Evolutionary conservation across 2,888 invertebrate genomes (phyloP).

Genomic region (Yponomeuta plumbellus): DNA sequence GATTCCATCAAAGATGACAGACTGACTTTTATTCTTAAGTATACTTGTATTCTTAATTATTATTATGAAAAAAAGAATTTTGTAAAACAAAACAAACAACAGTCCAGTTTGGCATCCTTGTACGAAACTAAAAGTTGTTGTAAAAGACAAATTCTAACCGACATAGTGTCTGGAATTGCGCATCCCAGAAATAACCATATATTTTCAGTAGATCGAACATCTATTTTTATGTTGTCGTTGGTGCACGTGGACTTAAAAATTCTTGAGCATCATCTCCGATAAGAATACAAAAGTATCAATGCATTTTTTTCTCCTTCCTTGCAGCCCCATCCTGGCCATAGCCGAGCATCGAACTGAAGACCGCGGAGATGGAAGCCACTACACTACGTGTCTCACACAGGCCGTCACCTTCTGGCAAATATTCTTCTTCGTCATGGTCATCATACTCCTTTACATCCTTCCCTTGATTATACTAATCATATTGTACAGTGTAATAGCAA

Average conservation of each 20-base stretch:
- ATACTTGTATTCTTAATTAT: no score
- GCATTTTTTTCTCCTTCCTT: constrained; percentile 46
- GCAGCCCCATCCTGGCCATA: constrained; percentile 86
- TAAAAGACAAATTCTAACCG: no score
- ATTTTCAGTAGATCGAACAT: no score
- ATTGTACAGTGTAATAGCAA: constrained; percentile 89
- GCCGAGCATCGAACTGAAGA: constrained; percentile 83
- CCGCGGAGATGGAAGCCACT: constrained; percentile 82
- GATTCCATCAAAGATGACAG: no score
- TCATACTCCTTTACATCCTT: constrained; percentile 86
- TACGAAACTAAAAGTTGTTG: no score
- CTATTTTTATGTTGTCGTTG: neutral
- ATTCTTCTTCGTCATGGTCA: constrained; percentile 86
- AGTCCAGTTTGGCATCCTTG: no score
- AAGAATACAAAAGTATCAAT: neutral
- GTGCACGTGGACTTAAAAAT: neutral
- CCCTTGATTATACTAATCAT: constrained; percentile 87
- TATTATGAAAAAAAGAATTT: no score
- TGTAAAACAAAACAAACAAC: no score
- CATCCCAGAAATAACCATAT: no score
- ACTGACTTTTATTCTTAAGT: no score
- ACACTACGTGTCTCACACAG: constrained; percentile 87
- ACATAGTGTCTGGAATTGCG: no score
- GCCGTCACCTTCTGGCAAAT: constrained; percentile 86
- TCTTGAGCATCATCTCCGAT: neutral